These are phyloP conservation scores for Meteorus sp. DNA, from an alignment of 1,140 invertebrate species.

Conservation along the genomic window DNA sequence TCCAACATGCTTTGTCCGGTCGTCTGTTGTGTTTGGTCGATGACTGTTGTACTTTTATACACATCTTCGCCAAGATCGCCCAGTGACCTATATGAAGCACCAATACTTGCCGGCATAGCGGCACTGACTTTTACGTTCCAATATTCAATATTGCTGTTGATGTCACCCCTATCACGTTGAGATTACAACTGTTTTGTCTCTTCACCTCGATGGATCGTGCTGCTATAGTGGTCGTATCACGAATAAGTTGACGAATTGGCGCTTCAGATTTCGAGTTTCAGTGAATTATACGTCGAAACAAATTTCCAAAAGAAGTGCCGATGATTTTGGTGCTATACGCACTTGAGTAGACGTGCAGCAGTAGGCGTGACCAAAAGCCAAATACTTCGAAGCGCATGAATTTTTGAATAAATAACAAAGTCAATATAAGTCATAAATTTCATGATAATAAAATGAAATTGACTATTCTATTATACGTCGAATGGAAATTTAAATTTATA, in stretches of 20 bases:
- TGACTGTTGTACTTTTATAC: conserved; percentile 67
- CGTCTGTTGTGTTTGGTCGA: conserved; percentile 58
- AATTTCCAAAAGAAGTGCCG: too few relatives aligned
- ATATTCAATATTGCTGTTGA: conserved; percentile 19
- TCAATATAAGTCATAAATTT: conserved; percentile 37
- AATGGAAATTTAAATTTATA: too few relatives aligned
- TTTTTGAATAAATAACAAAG: conserved; percentile 26
- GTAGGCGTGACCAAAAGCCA: conserved; percentile 48
- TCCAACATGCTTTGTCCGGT: conserved; percentile 61
- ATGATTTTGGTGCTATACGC: conserved; percentile 24
- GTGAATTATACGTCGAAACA: conserved; percentile 3
- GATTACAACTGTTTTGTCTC: background rate
- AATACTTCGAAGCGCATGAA: conserved; percentile 51
- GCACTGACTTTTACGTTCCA: conserved; percentile 15
- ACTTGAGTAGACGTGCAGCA: conserved; percentile 45
- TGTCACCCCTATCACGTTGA: conserved; percentile 7
- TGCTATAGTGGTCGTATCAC: conserved; percentile 5
- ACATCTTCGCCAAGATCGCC: conserved; percentile 64
- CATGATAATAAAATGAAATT: conserved; percentile 21
- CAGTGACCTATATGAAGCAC: conserved; percentile 67
- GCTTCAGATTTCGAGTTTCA: background rate
- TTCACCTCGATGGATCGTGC: background rate
- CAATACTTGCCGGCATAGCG: conserved; percentile 64
- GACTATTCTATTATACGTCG: too few relatives aligned
- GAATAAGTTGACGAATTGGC: too few relatives aligned